Conservation (phyloP, 2,888 invertebrate genomes). For the Leucophora obtusa region DNA sequence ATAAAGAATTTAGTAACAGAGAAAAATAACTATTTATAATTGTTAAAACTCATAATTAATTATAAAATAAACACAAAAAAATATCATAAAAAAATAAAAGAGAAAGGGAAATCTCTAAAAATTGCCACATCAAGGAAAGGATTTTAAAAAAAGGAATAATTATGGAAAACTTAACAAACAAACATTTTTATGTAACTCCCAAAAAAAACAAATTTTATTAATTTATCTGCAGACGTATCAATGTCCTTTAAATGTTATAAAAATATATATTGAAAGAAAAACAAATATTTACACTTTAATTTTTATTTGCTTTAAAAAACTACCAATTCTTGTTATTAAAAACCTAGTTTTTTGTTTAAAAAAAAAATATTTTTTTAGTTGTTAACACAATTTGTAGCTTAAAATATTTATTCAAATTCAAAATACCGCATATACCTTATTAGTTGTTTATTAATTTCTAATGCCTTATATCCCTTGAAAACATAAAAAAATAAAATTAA, state of each 20-base stretch:
- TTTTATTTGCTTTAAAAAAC: constrained; percentile 15
- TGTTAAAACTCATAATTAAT: constrained; percentile 53
- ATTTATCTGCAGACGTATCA: constrained; percentile 56
- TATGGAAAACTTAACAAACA: neutral
- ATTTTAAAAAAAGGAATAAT: neutral
- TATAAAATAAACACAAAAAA: neutral
- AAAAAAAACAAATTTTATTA: constrained; percentile 44
- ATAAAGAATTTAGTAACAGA: constrained; percentile 62
- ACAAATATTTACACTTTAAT: constrained; percentile 11
- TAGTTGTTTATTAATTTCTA: constrained; percentile 60
- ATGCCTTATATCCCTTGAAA: constrained; percentile 61
- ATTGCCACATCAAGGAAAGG: neutral
- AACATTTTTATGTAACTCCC: neutral
- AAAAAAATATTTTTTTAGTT: constrained; percentile 33
- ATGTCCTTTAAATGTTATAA: constrained; percentile 61
- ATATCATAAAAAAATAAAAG: constrained; percentile 11
- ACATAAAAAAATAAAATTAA: constrained; percentile 27
- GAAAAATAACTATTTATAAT: constrained; percentile 61
- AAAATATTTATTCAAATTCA: constrained; percentile 55
- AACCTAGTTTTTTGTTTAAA: constrained; percentile 29
- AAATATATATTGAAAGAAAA: constrained; percentile 13
- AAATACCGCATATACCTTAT: constrained; percentile 44
- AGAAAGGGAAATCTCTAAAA: neutral
- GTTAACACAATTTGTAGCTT: constrained; percentile 50
- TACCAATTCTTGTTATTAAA: constrained; percentile 46